Conservation (phyloP, 2,113 vertebrate genomes). For the Proteles cristata region DNA sequence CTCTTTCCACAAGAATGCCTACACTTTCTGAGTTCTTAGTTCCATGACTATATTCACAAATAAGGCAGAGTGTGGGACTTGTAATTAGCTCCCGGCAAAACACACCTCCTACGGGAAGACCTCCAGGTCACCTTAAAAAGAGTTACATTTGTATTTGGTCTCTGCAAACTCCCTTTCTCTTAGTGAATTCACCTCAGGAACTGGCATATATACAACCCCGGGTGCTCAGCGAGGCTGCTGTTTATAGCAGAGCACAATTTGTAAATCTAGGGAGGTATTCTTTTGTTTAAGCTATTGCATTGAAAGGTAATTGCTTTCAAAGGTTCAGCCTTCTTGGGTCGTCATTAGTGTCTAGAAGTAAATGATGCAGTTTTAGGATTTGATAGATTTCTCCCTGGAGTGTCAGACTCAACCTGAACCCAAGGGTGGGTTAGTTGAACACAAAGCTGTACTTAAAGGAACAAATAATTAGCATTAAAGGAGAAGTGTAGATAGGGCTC, state of each 20-base stretch:
- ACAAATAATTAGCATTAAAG: neutral
- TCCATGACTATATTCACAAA: neutral
- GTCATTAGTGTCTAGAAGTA: neutral
- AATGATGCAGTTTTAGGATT: slow-evolving; percentile 27
- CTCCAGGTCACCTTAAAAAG: neutral
- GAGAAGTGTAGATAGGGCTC: neutral
- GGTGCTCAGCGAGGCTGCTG: neutral
- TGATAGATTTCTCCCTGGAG: neutral
- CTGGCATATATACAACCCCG: neutral
- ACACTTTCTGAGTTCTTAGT: neutral
- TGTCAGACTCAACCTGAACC: neutral
- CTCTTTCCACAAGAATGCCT: neutral
- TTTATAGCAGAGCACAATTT: neutral
- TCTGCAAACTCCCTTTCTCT: neutral
- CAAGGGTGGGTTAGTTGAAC: neutral
- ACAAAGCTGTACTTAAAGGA: neutral
- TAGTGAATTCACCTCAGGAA: neutral
- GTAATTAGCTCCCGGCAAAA: neutral
- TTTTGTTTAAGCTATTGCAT: neutral
- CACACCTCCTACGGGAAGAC: neutral
- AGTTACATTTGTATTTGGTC: neutral
- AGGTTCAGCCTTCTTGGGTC: neutral
- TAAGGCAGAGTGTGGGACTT: neutral
- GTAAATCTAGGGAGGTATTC: neutral
- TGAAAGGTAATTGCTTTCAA: neutral